A percentile compares a stretch with the other conserved stretches of the same genome.
phyloP scores from a whole-genome alignment of 2,113 vertebrate genomes.

The Azemiops feae region DNA sequence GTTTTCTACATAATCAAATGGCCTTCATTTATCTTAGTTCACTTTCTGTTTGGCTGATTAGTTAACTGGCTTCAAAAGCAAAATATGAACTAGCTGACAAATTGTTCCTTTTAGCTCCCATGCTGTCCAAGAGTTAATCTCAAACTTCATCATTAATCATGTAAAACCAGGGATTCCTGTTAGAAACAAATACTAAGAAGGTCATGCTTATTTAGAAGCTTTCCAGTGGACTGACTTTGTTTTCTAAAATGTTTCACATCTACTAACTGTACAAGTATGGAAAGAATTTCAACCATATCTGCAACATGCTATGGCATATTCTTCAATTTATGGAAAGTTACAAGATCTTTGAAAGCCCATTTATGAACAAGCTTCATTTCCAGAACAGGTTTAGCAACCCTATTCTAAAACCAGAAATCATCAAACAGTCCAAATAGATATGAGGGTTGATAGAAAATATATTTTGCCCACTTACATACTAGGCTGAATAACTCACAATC shows the following conservation, averaged over 20 bases:
- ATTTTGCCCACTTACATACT: not conserved
- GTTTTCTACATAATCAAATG: slow-evolving; percentile 60
- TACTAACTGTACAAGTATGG: slow-evolving; percentile 4
- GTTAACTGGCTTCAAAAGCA: slow-evolving; percentile 64
- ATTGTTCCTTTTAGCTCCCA: slow-evolving; percentile 67
- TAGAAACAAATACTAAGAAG: slow-evolving; percentile 45
- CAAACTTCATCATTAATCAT: slow-evolving; percentile 61
- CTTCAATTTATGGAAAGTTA: not conserved
- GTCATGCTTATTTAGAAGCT: slow-evolving; percentile 52
- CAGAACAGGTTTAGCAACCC: not conserved
- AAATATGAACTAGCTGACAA: slow-evolving; percentile 68
- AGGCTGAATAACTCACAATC: not conserved
- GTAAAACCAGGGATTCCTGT: slow-evolving; percentile 55
- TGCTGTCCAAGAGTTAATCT: slow-evolving; percentile 56
- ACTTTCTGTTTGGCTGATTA: slow-evolving; percentile 66
- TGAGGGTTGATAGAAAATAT: not conserved
- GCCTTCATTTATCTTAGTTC: slow-evolving; percentile 67
- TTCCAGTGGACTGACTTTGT: not conserved
- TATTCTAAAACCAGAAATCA: not conserved
- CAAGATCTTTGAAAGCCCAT: not conserved
- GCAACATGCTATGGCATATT: not conserved
- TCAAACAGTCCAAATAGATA: not conserved
- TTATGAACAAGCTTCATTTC: not conserved
- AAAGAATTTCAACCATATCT: not conserved
- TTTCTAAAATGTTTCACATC: slow-evolving; percentile 17